Conservation (phyloP, 2,113 vertebrate species). For the Octodon degus region DNA sequence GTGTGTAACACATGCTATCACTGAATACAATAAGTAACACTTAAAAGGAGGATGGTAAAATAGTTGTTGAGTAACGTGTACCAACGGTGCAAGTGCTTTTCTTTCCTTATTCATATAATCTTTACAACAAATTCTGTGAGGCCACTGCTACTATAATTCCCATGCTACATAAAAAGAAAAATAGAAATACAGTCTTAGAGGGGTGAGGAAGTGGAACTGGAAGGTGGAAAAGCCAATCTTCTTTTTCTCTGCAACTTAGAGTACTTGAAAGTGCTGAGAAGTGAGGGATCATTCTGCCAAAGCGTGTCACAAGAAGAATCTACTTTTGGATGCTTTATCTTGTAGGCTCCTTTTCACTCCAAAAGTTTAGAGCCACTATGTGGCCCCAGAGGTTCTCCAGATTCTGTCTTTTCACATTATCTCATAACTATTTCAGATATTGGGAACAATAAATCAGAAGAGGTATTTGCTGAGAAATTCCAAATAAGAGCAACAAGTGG, state of each 20-base stretch:
- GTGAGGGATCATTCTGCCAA: not conserved
- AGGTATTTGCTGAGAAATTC: slow-evolving; percentile 81
- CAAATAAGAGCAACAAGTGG: slow-evolving; percentile 82
- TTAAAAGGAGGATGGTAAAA: not conserved
- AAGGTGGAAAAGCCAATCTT: not conserved
- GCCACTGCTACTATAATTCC: not conserved
- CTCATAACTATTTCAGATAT: slow-evolving; percentile 86
- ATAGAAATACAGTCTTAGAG: not conserved
- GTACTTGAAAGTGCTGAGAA: not conserved
- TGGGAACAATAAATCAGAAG: slow-evolving; percentile 76
- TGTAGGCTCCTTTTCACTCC: slow-evolving; percentile 87
- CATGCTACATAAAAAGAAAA: not conserved
- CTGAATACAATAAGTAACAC: not conserved
- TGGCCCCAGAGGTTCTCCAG: slow-evolving; percentile 84
- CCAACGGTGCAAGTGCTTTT: not conserved
- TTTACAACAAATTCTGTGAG: not conserved
- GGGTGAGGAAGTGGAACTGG: not conserved
- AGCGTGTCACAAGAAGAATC: not conserved
- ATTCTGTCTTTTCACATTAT: slow-evolving; percentile 84
- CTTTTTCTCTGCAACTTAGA: not conserved
- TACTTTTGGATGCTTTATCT: slow-evolving; percentile 37
- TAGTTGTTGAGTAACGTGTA: not conserved
- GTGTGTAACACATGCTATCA: no score
- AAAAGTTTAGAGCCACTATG: slow-evolving; percentile 81
- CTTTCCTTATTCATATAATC: not conserved